phyloP scores from a whole-genome alignment of 2,888 invertebrate genomes.

The Erebia epiphron region DNA sequence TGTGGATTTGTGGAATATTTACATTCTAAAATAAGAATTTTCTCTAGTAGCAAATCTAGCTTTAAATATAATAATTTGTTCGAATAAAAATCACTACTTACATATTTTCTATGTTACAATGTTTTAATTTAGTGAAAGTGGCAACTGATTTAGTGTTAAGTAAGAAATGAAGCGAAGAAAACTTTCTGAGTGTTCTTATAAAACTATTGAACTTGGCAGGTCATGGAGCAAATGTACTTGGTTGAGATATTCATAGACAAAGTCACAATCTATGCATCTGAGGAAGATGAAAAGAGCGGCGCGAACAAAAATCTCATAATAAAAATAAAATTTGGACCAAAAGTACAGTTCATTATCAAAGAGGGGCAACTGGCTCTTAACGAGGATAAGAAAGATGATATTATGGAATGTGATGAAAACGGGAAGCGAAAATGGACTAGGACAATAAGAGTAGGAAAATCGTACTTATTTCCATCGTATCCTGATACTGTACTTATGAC shows the following conservation, averaged over 20 bases:
- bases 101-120: neutral
- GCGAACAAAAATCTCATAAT: slow-evolving; percentile 72
- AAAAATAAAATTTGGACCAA: slow-evolving; percentile 76
- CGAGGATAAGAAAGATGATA: slow-evolving; percentile 57
- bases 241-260: slow-evolving; percentile 82
- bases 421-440: slow-evolving; percentile 65
- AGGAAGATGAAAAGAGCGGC: slow-evolving; percentile 56
- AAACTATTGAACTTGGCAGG: slow-evolving; percentile 71
- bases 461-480: slow-evolving; percentile 77
- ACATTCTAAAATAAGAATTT: neutral
- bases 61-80: no score
- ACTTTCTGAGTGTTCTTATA: slow-evolving; percentile 53
- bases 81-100: neutral
- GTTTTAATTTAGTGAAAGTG: neutral
- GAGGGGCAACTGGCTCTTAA: slow-evolving; percentile 68
- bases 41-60: neutral
- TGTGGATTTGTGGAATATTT: neutral
- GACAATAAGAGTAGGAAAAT: slow-evolving; percentile 78
- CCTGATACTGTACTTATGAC: slow-evolving; percentile 71
- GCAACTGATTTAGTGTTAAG: neutral
- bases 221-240: slow-evolving; percentile 83
- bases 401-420: slow-evolving; percentile 58
- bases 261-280: slow-evolving; percentile 67
- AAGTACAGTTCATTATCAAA: slow-evolving; percentile 75
- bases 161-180: slow-evolving; percentile 17